These are phyloP conservation scores for Heliocidaris tuberculata DNA, from an alignment of 35 echinoderm and acorn worm genomes.

Conservation along the genomic window DNA sequence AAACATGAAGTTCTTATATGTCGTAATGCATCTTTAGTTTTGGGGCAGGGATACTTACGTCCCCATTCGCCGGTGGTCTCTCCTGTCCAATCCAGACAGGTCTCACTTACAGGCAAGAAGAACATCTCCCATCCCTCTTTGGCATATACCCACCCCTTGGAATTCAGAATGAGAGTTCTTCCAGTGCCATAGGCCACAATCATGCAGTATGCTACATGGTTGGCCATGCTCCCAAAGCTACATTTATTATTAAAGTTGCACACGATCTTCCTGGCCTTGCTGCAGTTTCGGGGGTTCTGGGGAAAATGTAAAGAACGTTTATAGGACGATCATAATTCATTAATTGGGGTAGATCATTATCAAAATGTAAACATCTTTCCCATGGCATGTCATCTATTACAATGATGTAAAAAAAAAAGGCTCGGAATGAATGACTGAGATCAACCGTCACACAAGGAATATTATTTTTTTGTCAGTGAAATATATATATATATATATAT, in stretches of 20 bases:
- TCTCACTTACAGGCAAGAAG: slow-evolving; percentile 83
- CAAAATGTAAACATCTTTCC: no score
- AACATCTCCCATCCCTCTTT: slow-evolving; percentile 88
- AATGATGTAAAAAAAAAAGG: no score
- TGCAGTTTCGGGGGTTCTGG: slow-evolving; percentile 92
- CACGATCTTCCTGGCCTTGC: slow-evolving; percentile 89
- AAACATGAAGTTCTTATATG: no score
- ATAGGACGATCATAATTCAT: no score
- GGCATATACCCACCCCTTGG: slow-evolving; percentile 91
- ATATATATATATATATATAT: no score
- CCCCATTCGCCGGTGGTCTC: slow-evolving; percentile 66
- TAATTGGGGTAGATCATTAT: no score
- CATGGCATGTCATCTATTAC: no score
- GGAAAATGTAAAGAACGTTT: neutral
- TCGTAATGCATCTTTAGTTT: no score
- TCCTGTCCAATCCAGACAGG: slow-evolving; percentile 69
- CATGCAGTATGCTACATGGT: slow-evolving; percentile 89
- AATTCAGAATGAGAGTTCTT: slow-evolving; percentile 83
- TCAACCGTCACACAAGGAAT: no score
- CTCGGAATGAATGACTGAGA: no score
- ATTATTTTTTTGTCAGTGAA: no score
- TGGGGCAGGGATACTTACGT: slow-evolving; percentile 51
- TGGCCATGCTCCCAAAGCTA: slow-evolving; percentile 87
- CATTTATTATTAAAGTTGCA: slow-evolving; percentile 89
- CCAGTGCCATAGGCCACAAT: slow-evolving; percentile 88